Evolutionary conservation across 2,888 invertebrate species (phyloP), one percentile per base, ranked within the genome.

Genomic region (Bombylius major): DNA sequence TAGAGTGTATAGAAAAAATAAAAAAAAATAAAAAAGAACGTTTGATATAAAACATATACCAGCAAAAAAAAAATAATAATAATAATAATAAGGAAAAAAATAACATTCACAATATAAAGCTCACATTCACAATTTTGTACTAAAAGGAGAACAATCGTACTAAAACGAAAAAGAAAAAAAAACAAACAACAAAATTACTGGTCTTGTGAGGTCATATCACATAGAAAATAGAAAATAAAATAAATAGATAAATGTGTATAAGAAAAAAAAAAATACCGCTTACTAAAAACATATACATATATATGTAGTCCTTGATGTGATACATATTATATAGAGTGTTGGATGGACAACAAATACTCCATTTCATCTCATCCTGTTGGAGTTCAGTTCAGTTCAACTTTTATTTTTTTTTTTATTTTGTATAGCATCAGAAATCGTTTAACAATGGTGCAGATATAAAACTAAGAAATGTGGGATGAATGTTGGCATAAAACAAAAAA

Each of bases 131-230:
- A 11, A 42, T 3, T 42, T 42, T 42, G 39, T 42, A 11, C 11
- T 42, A 42, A 36, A n/a, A 23, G 23, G 23, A 23, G 23, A 42
- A 42, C 39, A 42, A 11, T 42, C 39, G 34, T 36, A 42, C 39
- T 23, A 23, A 23, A 23, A 23, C 3, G 23, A 23, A 23, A 23
- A 23, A 23, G 3, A 23, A 23, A 23, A 23, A 23, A 23, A 3
- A 1, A 23, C 1, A 23, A 23, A 42, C 39, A 5, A 51, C 39
- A 13, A 39, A 45, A 34, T 50, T 50, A 51, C 50, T 47, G 47
- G 47, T 36, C 51, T 51, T 46, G 55, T 46, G 55, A 55, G 55
- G 55, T 55, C 55, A 55, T 42, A 42, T 42, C 12, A 42, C 11
- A 8, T 32, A 51, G n/a, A n/a, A 46, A 50, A 50, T 44, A 51